These are phyloP conservation scores for Channallabes apus DNA, from an alignment of 2,797 vertebrate genomes.

Conservation along the genomic window DNA sequence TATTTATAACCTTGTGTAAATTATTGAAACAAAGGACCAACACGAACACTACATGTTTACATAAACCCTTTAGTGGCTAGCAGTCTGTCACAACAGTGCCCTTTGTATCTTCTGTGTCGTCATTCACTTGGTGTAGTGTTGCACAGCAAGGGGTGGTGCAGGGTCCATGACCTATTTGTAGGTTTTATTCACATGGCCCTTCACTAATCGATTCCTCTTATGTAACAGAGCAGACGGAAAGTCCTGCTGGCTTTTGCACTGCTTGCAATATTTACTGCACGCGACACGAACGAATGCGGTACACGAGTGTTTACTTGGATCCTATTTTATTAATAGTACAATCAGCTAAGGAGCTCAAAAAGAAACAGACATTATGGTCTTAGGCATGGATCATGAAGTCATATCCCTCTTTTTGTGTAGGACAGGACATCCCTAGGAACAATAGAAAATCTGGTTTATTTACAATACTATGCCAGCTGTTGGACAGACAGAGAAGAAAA, in stretches of 20 bases:
- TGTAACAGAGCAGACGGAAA: conserved; percentile 39
- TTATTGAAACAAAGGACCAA: not conserved
- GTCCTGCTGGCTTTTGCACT: conserved; percentile 19
- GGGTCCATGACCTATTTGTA: conserved; percentile 40
- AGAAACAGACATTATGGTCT: not conserved
- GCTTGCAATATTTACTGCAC: conserved; percentile 33
- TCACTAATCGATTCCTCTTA: conserved; percentile 59
- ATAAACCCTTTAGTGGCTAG: not conserved
- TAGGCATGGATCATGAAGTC: conserved; percentile 34
- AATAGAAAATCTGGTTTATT: not conserved
- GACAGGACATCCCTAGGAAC: too few species aligned
- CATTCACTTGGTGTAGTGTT: conserved; percentile 38
- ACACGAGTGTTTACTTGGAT: conserved; percentile 21
- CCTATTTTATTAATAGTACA: conserved; percentile 33
- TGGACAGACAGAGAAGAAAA: not conserved
- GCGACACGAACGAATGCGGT: conserved; percentile 8
- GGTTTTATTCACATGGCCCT: conserved; percentile 41
- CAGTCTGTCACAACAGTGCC: not conserved
- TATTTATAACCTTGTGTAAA: not conserved
- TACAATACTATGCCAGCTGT: not conserved
- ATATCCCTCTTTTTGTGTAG: not conserved
- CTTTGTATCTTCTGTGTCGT: not conserved
- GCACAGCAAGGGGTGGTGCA: conserved; percentile 16
- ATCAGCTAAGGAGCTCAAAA: conserved; percentile 1
- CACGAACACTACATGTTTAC: not conserved